Base-by-base conservation (phyloP, 2,888 invertebrate species). In the Abscondita cerata region DNA sequence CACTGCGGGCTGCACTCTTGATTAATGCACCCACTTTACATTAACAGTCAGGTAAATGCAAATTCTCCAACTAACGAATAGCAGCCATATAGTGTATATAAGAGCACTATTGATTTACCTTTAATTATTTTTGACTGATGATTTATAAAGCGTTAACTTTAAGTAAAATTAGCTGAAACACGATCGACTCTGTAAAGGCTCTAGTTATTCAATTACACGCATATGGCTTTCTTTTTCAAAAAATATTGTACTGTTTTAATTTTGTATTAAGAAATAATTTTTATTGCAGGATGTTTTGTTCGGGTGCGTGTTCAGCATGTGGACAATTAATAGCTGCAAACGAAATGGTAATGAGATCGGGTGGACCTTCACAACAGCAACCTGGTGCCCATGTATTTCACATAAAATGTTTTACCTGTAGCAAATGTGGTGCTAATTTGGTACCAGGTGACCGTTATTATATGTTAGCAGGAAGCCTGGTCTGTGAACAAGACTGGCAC, bases 401-500 rank as follows among this genome's bases (percentile, higher is more conserved):
- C 86, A 87, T 95, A 83, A 95, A 95, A 85, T 96, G 96, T 84
- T 96, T 96, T 86, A 89, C 91, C 73, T 96, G 96, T 86, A 93
- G 92, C 83, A 95, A 95, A 82, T 96, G 96, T 82, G 90, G 92
- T 75, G 87, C 89, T 76, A 92, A 90, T 82, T 89, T 96, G 76
- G 89, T 91, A 82, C 90, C 93, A 75, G 96, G 96, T 75, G 96
- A 96, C 87, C 89, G 93, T 88, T 90, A 79, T 81, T 93, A 94
- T 83, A 89, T 96, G 86, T 85, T 96, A 74, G 91, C 93, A 77
- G 96, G 95, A 70, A 90, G 90, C 78, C 86, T 95, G 78, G 91
- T 96, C 69, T 96, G 96, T 85, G 96, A 96, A 83, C 92, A 95
- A 82, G 96, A 96, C 84, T 96, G 94, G 90, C 93, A 95, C 83